These are phyloP conservation scores for Stenodema calcarata DNA, from an alignment of 2,888 invertebrate species.

Conservation along the genomic window DNA sequence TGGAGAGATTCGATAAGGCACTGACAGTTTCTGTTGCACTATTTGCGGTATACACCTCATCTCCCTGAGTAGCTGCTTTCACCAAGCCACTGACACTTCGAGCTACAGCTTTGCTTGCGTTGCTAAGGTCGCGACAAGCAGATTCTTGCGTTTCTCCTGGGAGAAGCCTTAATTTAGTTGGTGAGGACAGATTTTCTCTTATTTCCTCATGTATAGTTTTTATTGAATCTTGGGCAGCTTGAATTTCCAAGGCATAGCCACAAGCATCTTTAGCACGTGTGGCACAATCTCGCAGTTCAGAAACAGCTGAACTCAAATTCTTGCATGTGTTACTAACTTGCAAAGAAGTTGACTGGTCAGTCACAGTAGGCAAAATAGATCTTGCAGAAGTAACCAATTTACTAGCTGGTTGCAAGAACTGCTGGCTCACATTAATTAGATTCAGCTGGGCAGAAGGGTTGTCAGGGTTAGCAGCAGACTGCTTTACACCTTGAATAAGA, in stretches of 20 bases:
- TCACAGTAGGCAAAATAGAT: slow-evolving; percentile 82
- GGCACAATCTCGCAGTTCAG: slow-evolving; percentile 69
- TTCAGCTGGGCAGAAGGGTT: slow-evolving; percentile 79
- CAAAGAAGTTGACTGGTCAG: slow-evolving; percentile 77
- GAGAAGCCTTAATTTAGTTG: slow-evolving; percentile 77
- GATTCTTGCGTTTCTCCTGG: slow-evolving; percentile 81
- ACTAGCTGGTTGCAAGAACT: slow-evolving; percentile 75
- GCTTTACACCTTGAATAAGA: slow-evolving; percentile 79
- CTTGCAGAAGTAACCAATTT: slow-evolving; percentile 79
- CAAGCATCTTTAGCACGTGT: slow-evolving; percentile 75
- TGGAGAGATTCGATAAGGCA: slow-evolving; percentile 75
- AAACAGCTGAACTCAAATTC: slow-evolving; percentile 70
- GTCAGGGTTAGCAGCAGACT: slow-evolving; percentile 72
- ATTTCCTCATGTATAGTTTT: slow-evolving; percentile 81
- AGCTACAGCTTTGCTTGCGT: slow-evolving; percentile 77
- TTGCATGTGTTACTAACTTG: slow-evolving; percentile 77
- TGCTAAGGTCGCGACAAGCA: slow-evolving; percentile 67
- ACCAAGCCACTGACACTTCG: slow-evolving; percentile 84
- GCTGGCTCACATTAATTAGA: slow-evolving; percentile 82
- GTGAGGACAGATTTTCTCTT: slow-evolving; percentile 78
- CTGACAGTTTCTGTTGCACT: slow-evolving; percentile 83
- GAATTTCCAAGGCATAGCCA: slow-evolving; percentile 79
- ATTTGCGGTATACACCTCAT: slow-evolving; percentile 79
- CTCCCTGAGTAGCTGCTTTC: slow-evolving; percentile 82
- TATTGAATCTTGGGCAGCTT: slow-evolving; percentile 84